phyloP scores from a whole-genome alignment of 2,888 invertebrate species.

The Argyresthia albistria region DNA sequence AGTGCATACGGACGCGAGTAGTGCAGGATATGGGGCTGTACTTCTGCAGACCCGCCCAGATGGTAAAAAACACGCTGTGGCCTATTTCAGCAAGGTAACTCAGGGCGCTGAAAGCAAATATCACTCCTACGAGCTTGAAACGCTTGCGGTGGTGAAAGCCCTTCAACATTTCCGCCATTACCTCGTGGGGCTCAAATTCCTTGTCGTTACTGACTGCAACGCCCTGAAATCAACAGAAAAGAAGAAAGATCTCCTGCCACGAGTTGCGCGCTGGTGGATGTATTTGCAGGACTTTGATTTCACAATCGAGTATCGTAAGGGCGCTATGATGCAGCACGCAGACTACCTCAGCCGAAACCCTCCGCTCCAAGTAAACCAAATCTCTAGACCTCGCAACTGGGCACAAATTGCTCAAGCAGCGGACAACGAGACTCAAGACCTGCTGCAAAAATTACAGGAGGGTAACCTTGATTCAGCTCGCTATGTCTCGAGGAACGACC shows the following conservation, averaged over 20 bases:
- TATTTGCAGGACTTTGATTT: conserved; percentile 18
- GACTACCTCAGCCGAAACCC: conserved; percentile 22
- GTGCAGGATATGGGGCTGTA: conserved; percentile 14
- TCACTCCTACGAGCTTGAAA: conserved; percentile 7
- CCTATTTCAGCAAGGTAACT: conserved; percentile 6
- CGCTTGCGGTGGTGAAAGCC: conserved; percentile 9
- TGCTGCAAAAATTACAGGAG: conserved; percentile 3
- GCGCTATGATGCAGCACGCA: conserved; percentile 17
- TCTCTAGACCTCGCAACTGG: conserved; percentile 2
- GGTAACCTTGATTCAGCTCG: conserved; percentile 1
- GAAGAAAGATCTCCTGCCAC: conserved; percentile 21
- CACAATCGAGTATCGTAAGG: conserved; percentile 13
- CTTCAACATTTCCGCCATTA: conserved; percentile 10
- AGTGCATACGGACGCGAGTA: conserved; percentile 18
- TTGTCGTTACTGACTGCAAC: conserved; percentile 24
- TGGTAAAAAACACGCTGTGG: conserved; percentile 1
- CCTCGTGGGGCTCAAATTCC: conserved; percentile 12
- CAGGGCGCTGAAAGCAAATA: conserved; percentile 3
- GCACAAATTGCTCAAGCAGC: conserved; percentile 7
- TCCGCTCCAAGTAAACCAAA: conserved; percentile 1
- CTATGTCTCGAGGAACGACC: background rate
- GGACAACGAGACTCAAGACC: conserved; percentile 4
- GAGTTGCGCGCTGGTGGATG: conserved; percentile 25
- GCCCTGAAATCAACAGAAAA: conserved; percentile 19
- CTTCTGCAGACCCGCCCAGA: conserved; percentile 13